Percentiles rank a stretch among this genome's conserved stretches.
Conservation (phyloP, 2,113 vertebrate species). For the Alethe diademata region DNA sequence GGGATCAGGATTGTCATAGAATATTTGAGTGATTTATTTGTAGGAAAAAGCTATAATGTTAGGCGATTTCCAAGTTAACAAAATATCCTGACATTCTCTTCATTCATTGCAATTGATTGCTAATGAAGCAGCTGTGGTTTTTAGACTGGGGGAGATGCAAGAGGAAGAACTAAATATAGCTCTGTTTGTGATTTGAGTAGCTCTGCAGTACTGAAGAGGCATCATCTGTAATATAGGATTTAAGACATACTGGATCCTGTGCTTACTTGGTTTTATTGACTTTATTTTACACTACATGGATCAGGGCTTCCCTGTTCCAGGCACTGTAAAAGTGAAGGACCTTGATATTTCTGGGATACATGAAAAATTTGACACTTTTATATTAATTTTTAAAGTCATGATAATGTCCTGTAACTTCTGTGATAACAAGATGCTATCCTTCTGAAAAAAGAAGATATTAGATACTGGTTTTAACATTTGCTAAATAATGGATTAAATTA, state of each 20-base stretch:
- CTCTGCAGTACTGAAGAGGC: neutral
- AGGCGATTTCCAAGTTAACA: neutral
- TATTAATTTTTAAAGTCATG: neutral
- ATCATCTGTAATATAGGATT: neutral
- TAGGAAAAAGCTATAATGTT: neutral
- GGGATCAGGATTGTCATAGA: neutral
- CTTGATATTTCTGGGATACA: neutral
- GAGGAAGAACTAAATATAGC: neutral
- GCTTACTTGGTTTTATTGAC: neutral
- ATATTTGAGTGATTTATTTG: neutral
- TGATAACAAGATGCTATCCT: neutral
- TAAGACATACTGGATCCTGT: neutral
- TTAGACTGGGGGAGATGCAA: neutral
- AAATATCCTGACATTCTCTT: neutral
- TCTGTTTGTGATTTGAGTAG: neutral
- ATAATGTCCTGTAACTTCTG: neutral
- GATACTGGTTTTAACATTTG: neutral
- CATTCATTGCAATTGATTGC: neutral
- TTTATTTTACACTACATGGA: neutral
- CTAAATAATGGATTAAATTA: conserved; percentile 43
- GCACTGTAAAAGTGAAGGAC: neutral
- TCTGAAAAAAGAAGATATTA: neutral
- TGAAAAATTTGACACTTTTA: neutral
- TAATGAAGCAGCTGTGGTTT: neutral
- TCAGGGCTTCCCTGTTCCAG: neutral